Evolutionary conservation across 2,888 invertebrate genomes (phyloP), one percentile per base, ranked within the genome.

Genomic region (Alviniconcha strummeri): DNA sequence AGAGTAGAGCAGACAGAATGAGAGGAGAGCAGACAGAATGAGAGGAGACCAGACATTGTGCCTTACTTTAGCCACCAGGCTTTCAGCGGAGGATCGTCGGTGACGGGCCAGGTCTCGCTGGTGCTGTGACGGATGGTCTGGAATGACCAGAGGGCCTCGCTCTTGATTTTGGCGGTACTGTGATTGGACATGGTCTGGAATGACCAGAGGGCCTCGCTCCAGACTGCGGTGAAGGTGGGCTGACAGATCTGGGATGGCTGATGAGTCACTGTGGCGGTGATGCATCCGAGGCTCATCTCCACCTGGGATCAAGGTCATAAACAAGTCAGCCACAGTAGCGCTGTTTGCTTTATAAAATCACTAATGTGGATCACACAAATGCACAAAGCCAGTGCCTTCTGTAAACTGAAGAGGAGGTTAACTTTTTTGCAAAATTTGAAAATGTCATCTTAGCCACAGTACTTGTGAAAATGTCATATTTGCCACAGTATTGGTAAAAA

Each of bases 31-130:
- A 60, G 60, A 60, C 9, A 60, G 2, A 60, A 13, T 11, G 60
- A 60, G 60, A 60, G 60, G 13, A 60, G 60, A 60, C 8, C 60
- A 60, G 8, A 60, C 9, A 4, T 36, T 36, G 36, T 36, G 67
- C 3, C 88, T 85, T 88, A 98, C 97, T 95, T 98, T 96, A 90
- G 98, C 98, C 89, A 99, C 98, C 88, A 99, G 96, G 94, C 97
- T 98, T 94, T 98, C 98, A 74, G 98, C 98, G 89, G 98, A 98
- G 87, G 98, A 87, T 19, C 86, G 84, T 7, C 88, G 84, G 77
- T 89, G 89, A 36, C 86, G 80, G 52, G 80, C 76, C 6, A 77
- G 81, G 55, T 78, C 79, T 36, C 36, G 36, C 36, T 36, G 80
- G 52, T 87, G 85, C 84, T 88, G 88, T n/a, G 88, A 87, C 79